phyloP scores from a whole-genome alignment of 37 sponge, comb jelly and placozoan genomes.

The Chondrilla cf. caribensis region DNA sequence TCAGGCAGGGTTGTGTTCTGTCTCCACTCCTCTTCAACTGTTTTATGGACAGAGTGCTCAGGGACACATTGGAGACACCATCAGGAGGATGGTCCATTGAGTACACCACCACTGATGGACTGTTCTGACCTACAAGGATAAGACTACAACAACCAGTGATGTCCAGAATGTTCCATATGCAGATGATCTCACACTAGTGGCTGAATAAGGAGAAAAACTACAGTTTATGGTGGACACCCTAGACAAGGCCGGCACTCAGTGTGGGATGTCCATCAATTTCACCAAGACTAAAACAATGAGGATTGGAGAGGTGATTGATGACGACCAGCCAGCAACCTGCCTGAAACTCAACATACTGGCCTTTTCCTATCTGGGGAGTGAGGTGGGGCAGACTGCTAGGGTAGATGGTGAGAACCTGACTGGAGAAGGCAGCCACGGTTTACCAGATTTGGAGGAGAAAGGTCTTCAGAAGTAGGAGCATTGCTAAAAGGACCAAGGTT shows the following conservation, averaged over 20 bases:
- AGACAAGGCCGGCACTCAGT: too few species aligned
- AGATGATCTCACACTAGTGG: neutral
- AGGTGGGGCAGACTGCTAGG: neutral
- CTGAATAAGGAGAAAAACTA: too few species aligned
- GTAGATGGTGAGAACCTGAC: conserved; percentile 9
- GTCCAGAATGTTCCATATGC: neutral
- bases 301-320: neutral
- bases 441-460: conserved; percentile 6
- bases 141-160: neutral
- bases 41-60: too few species aligned
- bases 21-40: too few species aligned
- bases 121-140: too few species aligned
- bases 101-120: neutral
- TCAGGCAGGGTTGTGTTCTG: too few species aligned
- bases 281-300: conserved; percentile 17
- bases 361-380: conserved; percentile 8
- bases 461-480: neutral
- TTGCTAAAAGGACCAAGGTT: conserved; percentile 2
- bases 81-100: too few species aligned
- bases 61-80: too few species aligned
- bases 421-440: neutral
- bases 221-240: too few species aligned
- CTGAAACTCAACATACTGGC: neutral
- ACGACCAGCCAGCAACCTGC: neutral
- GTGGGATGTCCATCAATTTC: neutral